Evolutionary conservation across 2,888 invertebrate species (phyloP), one percentile per base, ranked within the genome.

Genomic region (Ophion ventricosus): DNA sequence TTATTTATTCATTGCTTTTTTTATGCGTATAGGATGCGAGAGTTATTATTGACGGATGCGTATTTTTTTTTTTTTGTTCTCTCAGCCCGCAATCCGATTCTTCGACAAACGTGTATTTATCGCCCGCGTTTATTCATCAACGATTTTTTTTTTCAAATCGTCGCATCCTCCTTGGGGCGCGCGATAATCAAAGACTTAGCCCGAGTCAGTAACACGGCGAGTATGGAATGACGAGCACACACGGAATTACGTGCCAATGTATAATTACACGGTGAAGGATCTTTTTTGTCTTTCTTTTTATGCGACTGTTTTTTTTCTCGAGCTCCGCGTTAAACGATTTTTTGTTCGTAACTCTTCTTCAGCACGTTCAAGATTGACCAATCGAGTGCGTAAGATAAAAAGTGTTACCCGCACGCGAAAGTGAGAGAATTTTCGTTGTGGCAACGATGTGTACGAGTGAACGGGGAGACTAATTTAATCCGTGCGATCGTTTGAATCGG

Each of bases 201-300:
- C 2, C 20, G 54, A 11, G 54, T 49, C 70, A n/a, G n/a, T 59
- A 43, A 59, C 23, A 23, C 40, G 14, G 20, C 72, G 35, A 25
- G 20, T 57, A 23, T n/a, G 35, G 25, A 63, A 29, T 8, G 75
- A 35, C 76, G 25, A 57, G 25, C 54, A n/a, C 20, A 57, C 75
- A 14, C 26, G 49, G 73, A 74, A 43, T 54, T 54, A 64, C 26
- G 63, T n/a, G 64, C 23, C 54, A 57, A 76, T 66, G 67, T 76
- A 20, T 49, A 69, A 77, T 77, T 77, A 77, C 67, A n/a, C 23
- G 56, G 17, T 40, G 66, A 57, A 56, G 11, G 29, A 17, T 63
- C n/a, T 74, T 61, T 35, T 59, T 59, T 25, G 61, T 74, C 26
- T 29, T 2, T 11, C 35, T 17, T 61, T 43, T 56, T 66, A 23